Evolutionary conservation across 2,888 invertebrate genomes (phyloP).

Genomic region (Augochlorella aurata): DNA sequence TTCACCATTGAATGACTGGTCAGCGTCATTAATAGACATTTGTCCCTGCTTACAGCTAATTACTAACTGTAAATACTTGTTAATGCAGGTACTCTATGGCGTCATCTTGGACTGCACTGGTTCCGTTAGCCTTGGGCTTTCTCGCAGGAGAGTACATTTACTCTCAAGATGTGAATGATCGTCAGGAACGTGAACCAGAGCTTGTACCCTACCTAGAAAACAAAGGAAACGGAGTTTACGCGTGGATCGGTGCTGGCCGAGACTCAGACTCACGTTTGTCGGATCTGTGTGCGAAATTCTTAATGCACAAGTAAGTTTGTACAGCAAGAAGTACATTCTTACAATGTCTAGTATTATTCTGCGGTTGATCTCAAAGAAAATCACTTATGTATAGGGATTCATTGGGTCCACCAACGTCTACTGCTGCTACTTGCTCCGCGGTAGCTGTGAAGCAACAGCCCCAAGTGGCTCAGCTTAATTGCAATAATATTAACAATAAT

Average conservation of each 20-base stretch:
- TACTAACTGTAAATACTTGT: not conserved
- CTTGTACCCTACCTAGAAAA: slow-evolving; percentile 80
- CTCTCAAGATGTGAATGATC: slow-evolving; percentile 73
- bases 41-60: no score
- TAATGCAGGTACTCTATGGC: slow-evolving; percentile 75
- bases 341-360: not conserved
- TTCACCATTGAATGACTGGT: slow-evolving; percentile 92
- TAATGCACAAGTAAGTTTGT: slow-evolving; percentile 84
- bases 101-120: slow-evolving; percentile 78
- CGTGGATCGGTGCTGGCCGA: slow-evolving; percentile 97
- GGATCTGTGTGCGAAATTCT: slow-evolving; percentile 91
- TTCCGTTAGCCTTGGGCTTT: slow-evolving; percentile 78
- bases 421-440: slow-evolving; percentile 32
- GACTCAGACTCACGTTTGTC: slow-evolving; percentile 92
- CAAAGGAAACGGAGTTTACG: slow-evolving; percentile 85
- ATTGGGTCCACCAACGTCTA: slow-evolving; percentile 70
- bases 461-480: slow-evolving; percentile 50
- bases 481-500: slow-evolving; percentile 43
- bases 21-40: slow-evolving; percentile 68
- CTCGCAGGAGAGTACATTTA: slow-evolving; percentile 79
- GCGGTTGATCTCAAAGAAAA: not conserved
- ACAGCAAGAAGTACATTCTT: not conserved
- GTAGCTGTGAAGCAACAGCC: slow-evolving; percentile 61
- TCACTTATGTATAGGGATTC: slow-evolving; percentile 69
- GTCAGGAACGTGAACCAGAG: slow-evolving; percentile 75